These are phyloP conservation scores for Thelaira solivaga DNA, from an alignment of 2,888 invertebrate genomes.

Conservation along the genomic window DNA sequence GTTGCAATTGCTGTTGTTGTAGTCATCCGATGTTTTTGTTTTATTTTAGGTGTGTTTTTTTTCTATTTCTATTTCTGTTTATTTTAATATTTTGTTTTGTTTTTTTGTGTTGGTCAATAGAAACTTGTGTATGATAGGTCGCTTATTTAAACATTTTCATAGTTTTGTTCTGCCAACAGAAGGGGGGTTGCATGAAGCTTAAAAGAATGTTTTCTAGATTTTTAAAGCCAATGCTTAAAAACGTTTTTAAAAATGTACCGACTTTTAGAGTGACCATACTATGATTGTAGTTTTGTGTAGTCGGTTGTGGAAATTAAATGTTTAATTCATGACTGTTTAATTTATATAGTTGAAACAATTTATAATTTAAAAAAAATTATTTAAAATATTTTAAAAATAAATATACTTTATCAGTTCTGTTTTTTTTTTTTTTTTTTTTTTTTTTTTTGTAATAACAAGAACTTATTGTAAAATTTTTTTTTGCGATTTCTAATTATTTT, in stretches of 20 bases:
- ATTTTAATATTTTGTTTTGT: conserved; percentile 6
- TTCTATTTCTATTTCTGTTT: conserved; percentile 15
- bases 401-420: not conserved
- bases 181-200: not conserved
- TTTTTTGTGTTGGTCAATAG: conserved; percentile 62
- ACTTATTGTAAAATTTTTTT: conserved; percentile 37
- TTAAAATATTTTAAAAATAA: not conserved
- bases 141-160: conserved; percentile 55
- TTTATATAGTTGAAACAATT: too few species aligned
- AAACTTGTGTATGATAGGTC: conserved; percentile 64
- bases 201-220: conserved; percentile 25
- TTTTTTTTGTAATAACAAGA: conserved; percentile 27
- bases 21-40: conserved; percentile 5
- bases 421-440: not conserved
- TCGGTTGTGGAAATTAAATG: too few species aligned
- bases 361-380: too few species aligned
- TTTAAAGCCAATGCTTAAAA: too few species aligned
- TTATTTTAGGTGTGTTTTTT: not conserved
- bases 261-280: too few species aligned
- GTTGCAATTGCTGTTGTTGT: conserved; percentile 28
- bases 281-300: too few species aligned
- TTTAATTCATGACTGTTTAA: too few species aligned
- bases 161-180: conserved; percentile 19
- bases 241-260: too few species aligned
- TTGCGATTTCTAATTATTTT: conserved; percentile 15